These are phyloP conservation scores for Ostrea edulis DNA, from an alignment of 1,140 invertebrate species.

Conservation along the genomic window DNA sequence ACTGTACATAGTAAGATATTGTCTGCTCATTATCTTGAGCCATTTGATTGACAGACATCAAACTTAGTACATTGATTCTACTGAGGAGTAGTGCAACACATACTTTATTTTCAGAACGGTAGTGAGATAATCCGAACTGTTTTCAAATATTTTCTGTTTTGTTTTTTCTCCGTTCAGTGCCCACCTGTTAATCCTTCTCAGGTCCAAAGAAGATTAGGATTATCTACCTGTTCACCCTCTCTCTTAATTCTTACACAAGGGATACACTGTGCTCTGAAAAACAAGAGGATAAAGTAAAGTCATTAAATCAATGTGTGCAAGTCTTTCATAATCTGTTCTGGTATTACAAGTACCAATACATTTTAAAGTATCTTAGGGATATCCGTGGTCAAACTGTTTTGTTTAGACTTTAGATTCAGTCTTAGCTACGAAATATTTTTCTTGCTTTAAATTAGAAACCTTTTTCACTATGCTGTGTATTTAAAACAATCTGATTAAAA, in stretches of 20 bases:
- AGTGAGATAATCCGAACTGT: too few species aligned
- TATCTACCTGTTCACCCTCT: slow-evolving; percentile 16
- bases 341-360: neutral
- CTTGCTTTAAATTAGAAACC: neutral
- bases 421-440: neutral
- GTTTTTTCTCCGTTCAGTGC: neutral
- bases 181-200: slow-evolving; percentile 27
- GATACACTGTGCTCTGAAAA: neutral
- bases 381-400: neutral
- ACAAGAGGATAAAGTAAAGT: slow-evolving; percentile 17
- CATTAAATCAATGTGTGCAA: neutral
- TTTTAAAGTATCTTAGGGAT: neutral
- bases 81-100: too few species aligned
- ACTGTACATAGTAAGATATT: too few species aligned
- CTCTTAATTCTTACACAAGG: slow-evolving; percentile 5
- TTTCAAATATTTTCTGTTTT: neutral
- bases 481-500: too few species aligned
- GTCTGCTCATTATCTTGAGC: too few species aligned
- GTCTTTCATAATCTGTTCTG: neutral
- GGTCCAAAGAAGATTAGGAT: neutral
- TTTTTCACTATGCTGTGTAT: too few species aligned
- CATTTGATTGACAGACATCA: too few species aligned
- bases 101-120: too few species aligned
- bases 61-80: too few species aligned
- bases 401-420: neutral